A percentile compares a stretch with the other conserved stretches of the same genome.
Conservation (phyloP, 1,140 invertebrate genomes). For the Andricus grossulariae region DNA sequence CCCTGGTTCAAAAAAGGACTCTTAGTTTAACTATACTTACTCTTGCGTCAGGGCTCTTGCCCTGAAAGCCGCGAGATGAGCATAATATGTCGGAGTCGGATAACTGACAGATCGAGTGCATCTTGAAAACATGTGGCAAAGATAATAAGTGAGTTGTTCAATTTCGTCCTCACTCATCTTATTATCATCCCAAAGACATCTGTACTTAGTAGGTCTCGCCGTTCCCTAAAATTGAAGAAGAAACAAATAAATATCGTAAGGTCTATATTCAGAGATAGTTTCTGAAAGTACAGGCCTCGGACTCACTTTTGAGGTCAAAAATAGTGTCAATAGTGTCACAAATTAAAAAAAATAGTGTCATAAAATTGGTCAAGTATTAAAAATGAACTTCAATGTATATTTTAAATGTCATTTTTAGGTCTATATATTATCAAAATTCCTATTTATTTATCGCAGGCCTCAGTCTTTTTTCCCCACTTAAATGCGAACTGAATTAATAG, state of each 20-base stretch:
- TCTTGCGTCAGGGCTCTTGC: conserved; percentile 80
- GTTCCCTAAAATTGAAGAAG: conserved; percentile 83
- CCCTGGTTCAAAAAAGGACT: too few species aligned
- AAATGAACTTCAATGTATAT: too few species aligned
- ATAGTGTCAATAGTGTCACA: too few species aligned
- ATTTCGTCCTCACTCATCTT: conserved; percentile 85
- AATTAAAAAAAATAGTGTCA: too few species aligned
- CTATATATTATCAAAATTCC: too few species aligned
- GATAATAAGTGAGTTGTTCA: conserved; percentile 88
- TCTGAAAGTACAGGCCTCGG: not conserved
- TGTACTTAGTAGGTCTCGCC: conserved; percentile 91
- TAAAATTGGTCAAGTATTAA: too few species aligned
- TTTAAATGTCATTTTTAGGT: too few species aligned
- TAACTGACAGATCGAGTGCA: conserved; percentile 93
- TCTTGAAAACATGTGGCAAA: conserved; percentile 92
- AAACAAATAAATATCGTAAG: conserved; percentile 9
- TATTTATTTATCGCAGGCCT: too few species aligned
- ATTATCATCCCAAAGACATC: conserved; percentile 89
- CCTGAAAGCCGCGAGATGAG: conserved; percentile 92
- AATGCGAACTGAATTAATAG: too few species aligned
- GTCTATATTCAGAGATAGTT: conserved; percentile 19
- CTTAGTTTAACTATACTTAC: conserved; percentile 60
- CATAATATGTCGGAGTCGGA: conserved; percentile 95
- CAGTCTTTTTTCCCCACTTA: too few species aligned
- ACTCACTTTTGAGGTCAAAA: too few species aligned